Percentiles rank a stretch among this genome's conserved stretches.
Evolutionary conservation across 2,888 invertebrate genomes (phyloP).

Genomic region (Melinopterus prodromus): DNA sequence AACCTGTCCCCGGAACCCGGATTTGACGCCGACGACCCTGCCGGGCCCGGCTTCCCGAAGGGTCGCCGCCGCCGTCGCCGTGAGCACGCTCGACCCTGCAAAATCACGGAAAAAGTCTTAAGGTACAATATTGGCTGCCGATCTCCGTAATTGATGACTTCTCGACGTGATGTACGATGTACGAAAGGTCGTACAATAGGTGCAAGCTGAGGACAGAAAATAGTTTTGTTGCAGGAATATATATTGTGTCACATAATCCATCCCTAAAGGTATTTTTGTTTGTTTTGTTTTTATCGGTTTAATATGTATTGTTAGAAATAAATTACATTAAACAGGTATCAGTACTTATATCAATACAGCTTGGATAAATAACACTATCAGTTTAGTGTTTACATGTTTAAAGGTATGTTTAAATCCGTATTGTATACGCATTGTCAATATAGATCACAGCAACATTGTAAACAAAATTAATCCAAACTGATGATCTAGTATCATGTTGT

Average conservation of each 20-base stretch:
- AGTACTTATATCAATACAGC: too few relatives aligned
- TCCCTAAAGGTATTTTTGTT: neutral
- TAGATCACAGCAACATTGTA: too few relatives aligned
- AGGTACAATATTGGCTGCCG: conserved; percentile 4
- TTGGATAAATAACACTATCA: too few relatives aligned
- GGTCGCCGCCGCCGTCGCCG: neutral
- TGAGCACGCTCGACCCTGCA: neutral
- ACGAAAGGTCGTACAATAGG: neutral
- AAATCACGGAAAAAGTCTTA: neutral
- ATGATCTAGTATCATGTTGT: too few relatives aligned
- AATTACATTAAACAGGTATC: too few relatives aligned
- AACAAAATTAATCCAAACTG: too few relatives aligned
- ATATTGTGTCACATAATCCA: neutral
- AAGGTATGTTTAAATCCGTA: too few relatives aligned
- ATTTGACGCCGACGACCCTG: neutral
- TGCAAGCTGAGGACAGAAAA: neutral
- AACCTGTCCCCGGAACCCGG: neutral
- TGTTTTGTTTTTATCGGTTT: too few relatives aligned
- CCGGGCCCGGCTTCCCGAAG: neutral
- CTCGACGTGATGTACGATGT: neutral
- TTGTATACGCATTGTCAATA: too few relatives aligned
- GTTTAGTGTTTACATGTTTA: too few relatives aligned
- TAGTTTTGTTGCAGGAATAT: neutral
- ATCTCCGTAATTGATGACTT: neutral
- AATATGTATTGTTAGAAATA: too few relatives aligned